A percentile compares a stretch with the other conserved stretches of the same genome.
These are phyloP conservation scores for Lophotriccus pileatus DNA, from an alignment of 2,797 vertebrate genomes.

Conservation along the genomic window DNA sequence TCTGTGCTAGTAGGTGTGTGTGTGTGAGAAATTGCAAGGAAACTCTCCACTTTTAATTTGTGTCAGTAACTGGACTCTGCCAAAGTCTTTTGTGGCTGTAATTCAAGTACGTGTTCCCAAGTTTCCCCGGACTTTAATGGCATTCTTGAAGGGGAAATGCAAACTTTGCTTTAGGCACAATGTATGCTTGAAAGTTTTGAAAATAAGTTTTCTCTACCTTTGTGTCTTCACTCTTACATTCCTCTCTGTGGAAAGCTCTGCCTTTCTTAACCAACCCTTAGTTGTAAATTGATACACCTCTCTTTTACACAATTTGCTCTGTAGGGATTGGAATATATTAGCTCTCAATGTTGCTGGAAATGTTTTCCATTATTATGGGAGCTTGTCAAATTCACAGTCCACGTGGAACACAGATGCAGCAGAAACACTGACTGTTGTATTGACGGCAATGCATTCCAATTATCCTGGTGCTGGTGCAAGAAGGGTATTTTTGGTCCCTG, in stretches of 20 bases:
- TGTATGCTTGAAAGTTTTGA: background rate
- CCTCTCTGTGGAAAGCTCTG: constrained; percentile 10
- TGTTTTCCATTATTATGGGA: constrained; percentile 43
- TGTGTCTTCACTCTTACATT: background rate
- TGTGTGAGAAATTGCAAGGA: background rate
- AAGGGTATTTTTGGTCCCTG: background rate
- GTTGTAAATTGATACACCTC: constrained; percentile 17
- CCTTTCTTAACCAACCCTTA: background rate
- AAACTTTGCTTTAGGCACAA: background rate
- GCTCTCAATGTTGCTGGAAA: constrained; percentile 12
- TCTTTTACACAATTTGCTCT: constrained; percentile 44
- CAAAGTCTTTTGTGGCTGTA: background rate
- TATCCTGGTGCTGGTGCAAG: background rate
- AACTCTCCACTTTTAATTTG: background rate
- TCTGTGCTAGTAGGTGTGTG: background rate
- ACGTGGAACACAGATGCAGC: constrained; percentile 15
- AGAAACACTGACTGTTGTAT: background rate
- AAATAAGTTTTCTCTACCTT: constrained; percentile 38
- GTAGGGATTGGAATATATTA: constrained; percentile 51
- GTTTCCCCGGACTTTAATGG: background rate
- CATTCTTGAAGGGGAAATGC: background rate
- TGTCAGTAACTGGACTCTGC: background rate
- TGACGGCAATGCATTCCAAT: constrained; percentile 22
- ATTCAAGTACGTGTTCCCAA: background rate
- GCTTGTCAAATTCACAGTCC: constrained; percentile 30